phyloP scores from a whole-genome alignment of 2,797 vertebrate species.

The Cossypha heuglini region DNA sequence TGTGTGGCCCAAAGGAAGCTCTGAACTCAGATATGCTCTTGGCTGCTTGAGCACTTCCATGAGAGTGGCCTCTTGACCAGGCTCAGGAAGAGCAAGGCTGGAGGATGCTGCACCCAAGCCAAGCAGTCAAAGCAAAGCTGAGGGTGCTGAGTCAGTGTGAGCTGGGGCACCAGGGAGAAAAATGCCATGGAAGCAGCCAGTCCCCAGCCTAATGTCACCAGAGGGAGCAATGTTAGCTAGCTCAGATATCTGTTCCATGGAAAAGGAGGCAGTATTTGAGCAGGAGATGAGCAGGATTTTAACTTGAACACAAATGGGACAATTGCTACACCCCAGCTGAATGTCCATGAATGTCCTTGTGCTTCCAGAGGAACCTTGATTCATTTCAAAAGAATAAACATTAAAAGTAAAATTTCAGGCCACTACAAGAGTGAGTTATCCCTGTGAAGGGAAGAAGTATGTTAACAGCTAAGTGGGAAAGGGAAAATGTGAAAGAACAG shows the following conservation, averaged over 20 bases:
- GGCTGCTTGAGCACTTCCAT: background rate
- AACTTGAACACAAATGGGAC: background rate
- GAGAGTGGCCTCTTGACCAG: background rate
- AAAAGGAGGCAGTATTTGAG: background rate
- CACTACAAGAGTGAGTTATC: background rate
- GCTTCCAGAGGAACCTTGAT: background rate
- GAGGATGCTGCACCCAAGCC: background rate
- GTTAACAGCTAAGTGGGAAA: background rate
- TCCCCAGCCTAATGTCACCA: background rate
- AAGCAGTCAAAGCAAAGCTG: background rate
- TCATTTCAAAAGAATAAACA: background rate
- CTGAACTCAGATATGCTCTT: fast-evolving
- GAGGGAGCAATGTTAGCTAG: background rate
- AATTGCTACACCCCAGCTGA: background rate
- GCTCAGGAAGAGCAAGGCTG: background rate
- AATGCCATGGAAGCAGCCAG: background rate
- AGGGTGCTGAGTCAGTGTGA: fast-evolving
- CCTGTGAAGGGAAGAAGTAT: background rate
- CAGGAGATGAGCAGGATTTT: background rate
- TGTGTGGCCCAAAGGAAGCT: background rate
- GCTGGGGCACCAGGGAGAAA: background rate
- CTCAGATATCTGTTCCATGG: background rate
- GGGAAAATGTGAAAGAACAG: background rate
- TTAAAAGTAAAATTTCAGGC: background rate
- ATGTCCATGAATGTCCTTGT: fast-evolving